phyloP scores from a whole-genome alignment of 2,888 invertebrate species.

The Orthosia gothica region DNA sequence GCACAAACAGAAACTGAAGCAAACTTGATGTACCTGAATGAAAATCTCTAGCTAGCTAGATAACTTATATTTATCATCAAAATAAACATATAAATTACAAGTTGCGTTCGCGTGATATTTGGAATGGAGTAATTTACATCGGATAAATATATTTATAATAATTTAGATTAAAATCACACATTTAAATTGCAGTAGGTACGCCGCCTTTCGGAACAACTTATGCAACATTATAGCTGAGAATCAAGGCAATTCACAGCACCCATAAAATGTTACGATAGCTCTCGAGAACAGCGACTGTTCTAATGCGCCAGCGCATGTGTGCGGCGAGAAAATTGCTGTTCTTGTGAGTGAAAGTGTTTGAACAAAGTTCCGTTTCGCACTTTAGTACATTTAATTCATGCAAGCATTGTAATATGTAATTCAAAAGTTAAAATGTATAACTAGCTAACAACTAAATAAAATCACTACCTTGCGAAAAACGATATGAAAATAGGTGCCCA shows the following conservation, averaged over 20 bases:
- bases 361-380: conserved; percentile 86
- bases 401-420: conserved; percentile 46
- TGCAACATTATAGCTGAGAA: conserved; percentile 73
- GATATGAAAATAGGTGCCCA: not conserved
- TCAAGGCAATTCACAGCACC: conserved; percentile 73
- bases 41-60: not conserved
- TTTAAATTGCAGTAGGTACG: conserved; percentile 31
- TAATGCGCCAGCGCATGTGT: conserved; percentile 74
- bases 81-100: not conserved
- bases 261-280: conserved; percentile 84
- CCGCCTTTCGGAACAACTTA: conserved; percentile 67
- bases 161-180: conserved; percentile 58
- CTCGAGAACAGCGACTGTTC: conserved; percentile 72
- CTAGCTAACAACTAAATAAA: not conserved
- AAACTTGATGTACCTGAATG: not conserved
- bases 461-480: not conserved
- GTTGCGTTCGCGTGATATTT: conserved; percentile 4
- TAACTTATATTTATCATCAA: not conserved
- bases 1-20: not conserved
- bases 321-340: conserved; percentile 85
- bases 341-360: conserved; percentile 88
- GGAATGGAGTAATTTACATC: conserved; percentile 42
- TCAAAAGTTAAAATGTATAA: not conserved
- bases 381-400: conserved; percentile 78
- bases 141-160: conserved; percentile 47